Evolutionary conservation across 2,888 invertebrate genomes (phyloP).

Genomic region (Aricia artaxerxes): DNA sequence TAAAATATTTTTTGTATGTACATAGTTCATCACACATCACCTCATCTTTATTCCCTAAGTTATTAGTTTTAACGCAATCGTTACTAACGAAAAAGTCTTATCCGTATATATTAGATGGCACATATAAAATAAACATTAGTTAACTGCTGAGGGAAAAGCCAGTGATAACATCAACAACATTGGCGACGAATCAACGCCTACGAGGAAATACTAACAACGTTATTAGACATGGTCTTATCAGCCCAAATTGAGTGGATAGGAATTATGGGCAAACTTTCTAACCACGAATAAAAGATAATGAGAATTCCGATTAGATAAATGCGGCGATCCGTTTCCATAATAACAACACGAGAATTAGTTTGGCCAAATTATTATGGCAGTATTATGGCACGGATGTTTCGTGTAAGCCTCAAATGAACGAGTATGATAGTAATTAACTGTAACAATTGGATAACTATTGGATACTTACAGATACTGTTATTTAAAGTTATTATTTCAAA

Average conservation of each 20-base stretch:
- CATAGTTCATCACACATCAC: too few species aligned
- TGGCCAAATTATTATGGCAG: background rate
- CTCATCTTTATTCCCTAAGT: background rate
- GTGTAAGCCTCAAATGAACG: background rate
- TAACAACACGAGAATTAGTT: slow-evolving; percentile 22
- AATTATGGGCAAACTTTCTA: slow-evolving; percentile 75
- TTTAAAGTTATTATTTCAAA: background rate
- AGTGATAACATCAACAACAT: slow-evolving; percentile 59
- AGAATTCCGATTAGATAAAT: slow-evolving; percentile 71
- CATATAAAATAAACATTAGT: slow-evolving; percentile 49
- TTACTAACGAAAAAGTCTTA: background rate
- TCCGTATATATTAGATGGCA: slow-evolving; percentile 22
- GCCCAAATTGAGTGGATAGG: slow-evolving; percentile 73
- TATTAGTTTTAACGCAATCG: background rate
- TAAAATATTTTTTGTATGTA: too few species aligned
- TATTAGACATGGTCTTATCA: slow-evolving; percentile 71
- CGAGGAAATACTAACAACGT: slow-evolving; percentile 62
- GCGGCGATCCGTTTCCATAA: slow-evolving; percentile 49
- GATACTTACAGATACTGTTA: background rate
- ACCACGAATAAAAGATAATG: slow-evolving; percentile 72
- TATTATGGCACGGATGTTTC: background rate
- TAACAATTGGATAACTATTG: background rate
- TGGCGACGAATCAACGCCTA: slow-evolving; percentile 61
- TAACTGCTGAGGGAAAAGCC: slow-evolving; percentile 46
- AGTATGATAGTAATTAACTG: background rate